Conservation (phyloP, 1,140 invertebrate genomes). For the Euwallacea fornicatus region DNA sequence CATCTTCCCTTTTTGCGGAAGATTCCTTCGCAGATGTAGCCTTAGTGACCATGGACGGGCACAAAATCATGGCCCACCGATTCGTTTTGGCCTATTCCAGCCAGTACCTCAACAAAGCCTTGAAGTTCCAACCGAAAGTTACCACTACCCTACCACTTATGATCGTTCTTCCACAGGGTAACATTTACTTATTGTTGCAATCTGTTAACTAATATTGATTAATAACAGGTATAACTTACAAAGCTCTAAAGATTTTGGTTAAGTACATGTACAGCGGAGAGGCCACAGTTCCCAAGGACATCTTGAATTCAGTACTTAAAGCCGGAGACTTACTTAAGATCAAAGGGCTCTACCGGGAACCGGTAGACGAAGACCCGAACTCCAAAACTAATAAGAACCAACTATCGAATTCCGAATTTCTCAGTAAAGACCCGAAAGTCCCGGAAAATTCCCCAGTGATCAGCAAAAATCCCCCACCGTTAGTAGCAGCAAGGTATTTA, state of each 20-base stretch:
- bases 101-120: slow-evolving; percentile 58
- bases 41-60: slow-evolving; percentile 76
- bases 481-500: slow-evolving; percentile 22
- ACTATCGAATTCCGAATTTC: background rate
- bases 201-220: background rate
- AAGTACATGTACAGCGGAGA: slow-evolving; percentile 83
- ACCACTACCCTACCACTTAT: slow-evolving; percentile 63
- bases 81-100: slow-evolving; percentile 83
- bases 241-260: slow-evolving; percentile 77
- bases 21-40: slow-evolving; percentile 83
- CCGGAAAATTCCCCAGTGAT: background rate
- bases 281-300: slow-evolving; percentile 81
- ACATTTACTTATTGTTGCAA: background rate
- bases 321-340: slow-evolving; percentile 79
- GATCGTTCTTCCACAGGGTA: slow-evolving; percentile 73
- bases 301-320: slow-evolving; percentile 74
- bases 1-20: slow-evolving; percentile 69
- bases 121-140: slow-evolving; percentile 59
- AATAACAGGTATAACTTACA: slow-evolving; percentile 65
- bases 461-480: slow-evolving; percentile 29
- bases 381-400: slow-evolving; percentile 4
- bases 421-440: slow-evolving; percentile 9
- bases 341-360: slow-evolving; percentile 66
- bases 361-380: slow-evolving; percentile 14
- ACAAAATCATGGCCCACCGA: slow-evolving; percentile 81